Evolutionary conservation across 30 jellyfish, hydroid and myxozoan genomes (phyloP), one percentile per base, ranked within the genome.

Genomic region (Mastigias papua): DNA sequence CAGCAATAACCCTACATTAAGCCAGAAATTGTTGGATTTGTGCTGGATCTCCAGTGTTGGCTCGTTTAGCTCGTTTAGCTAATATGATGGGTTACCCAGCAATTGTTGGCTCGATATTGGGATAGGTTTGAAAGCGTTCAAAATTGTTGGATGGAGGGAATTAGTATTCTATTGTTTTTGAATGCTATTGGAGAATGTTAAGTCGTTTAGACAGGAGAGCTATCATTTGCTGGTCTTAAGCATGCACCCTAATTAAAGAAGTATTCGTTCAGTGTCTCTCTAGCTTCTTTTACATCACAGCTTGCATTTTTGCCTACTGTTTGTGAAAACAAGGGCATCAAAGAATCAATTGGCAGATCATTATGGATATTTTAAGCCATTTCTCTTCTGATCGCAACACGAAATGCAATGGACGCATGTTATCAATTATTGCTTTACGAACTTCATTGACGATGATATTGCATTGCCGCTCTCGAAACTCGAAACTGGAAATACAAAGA

Each of bases 11-110:
- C 29, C 29, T 5, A 26, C 60, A 46, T 46, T 46, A 46, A 46
- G 60, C 60, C 60, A 46, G 16, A 8, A 46, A 46, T 6, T 46
- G 60, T 16, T 46, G 60, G 60, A 8, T 46, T 46, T 46, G 16
- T 46, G 73, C 22, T 61, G 73, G 73, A 61, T 61, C 73, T 61
- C 21, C 73, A 61, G 21, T 61, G n/a, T n/a, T n/a, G n/a, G n/a
- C n/a, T n/a, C n/a, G n/a, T n/a, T 61, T 61, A 25, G 73, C 25
- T 61, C 73, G 73, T 61, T 26, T 61, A 61, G 73, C 73, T 25
- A 61, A 11, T 61, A 61, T 61, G 73, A 6, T 61, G 10, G 33
- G 20, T 61, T 11, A 61, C 73, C 73, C 73, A 61, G 21, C 73
- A 61, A 61, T 61, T 61, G 33, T 61, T 46, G 16, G 60, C 60